Conservation (phyloP, 2,113 vertebrate genomes). For the Columba livia region DNA sequence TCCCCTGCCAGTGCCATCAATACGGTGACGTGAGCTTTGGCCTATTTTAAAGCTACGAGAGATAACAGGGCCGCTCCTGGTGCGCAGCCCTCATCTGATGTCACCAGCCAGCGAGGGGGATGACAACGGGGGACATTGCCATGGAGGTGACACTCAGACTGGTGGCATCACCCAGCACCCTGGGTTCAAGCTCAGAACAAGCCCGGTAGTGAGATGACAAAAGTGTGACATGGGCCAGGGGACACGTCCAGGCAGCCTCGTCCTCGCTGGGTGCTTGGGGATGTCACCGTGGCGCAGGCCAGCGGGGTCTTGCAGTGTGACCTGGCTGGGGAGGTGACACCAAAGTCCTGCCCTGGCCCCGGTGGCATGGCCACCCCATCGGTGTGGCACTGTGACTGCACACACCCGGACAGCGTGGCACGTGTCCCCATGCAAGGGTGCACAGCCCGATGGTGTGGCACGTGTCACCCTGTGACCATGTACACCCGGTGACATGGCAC, state of each 20-base stretch:
- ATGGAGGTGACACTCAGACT: accelerated
- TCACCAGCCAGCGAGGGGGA: not conserved
- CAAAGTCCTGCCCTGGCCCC: accelerated
- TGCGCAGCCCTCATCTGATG: accelerated
- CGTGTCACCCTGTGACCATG: not conserved
- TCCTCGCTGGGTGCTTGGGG: not conserved
- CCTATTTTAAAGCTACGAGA: not conserved
- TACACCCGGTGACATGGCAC: not conserved
- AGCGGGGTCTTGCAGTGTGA: accelerated
- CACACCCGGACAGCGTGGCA: not conserved
- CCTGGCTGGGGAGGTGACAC: not conserved
- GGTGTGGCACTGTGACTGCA: not conserved
- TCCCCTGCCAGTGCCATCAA: not conserved
- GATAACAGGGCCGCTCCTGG: accelerated
- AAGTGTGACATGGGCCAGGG: not conserved
- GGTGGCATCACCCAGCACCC: not conserved
- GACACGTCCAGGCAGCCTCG: accelerated
- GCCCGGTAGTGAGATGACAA: no score
- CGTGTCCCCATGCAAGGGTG: no score
- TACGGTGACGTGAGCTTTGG: accelerated
- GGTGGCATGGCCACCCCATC: accelerated
- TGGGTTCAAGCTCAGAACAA: not conserved
- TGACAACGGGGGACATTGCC: accelerated
- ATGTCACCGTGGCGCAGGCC: accelerated
- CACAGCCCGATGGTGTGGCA: no score